Evolutionary conservation across 2,113 vertebrate species (phyloP), one percentile per base, ranked within the genome.

Genomic region (Cyanistes caeruleus): DNA sequence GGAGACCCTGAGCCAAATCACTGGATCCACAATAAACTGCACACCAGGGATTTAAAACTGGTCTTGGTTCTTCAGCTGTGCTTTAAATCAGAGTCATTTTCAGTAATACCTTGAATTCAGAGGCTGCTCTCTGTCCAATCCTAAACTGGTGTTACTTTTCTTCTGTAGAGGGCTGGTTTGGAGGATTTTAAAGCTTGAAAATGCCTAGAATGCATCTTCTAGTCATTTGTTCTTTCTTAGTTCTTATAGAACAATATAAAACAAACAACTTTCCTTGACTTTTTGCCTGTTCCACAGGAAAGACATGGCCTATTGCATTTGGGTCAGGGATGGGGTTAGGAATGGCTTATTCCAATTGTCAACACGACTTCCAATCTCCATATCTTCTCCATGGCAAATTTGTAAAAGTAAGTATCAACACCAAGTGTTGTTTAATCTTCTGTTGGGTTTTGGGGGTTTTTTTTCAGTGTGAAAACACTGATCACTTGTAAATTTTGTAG

Each of bases 341-440:
- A 77, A 99, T 99, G 99, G 99, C 98, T 72, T 99, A 98, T 95
- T 98, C 98, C 95, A 99, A 99, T 97, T 99, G 99, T 96, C 99
- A 99, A 77, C 98, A 99, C n/a, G 99, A 99, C 97, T 98, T 99
- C 93, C 98, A 97, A 95, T 98, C 98, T 84, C 99, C 98, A 0
- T 98, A 99, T 94, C 98, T 99, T 94, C 98, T 99, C 84, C 99
- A 99, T 58, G 98, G 98, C 73, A 98, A 97, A 94, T 98, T 98
- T 96, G 98, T 99, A 85, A 99, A 99, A 98, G 99, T 99, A 97
- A 77, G 98, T 98, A 95, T 56, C 17, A 2, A 1, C 9, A 39
- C 39, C 43, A 43, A 15, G 15, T 43, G 14, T 43, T 43, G 14
- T 82, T 69, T 81, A 44, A 64, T 87, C 35, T 74, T 62, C 52